A percentile compares a stretch with the other conserved stretches of the same genome.
phyloP scores from a whole-genome alignment of 2,797 vertebrate species.

The Decapterus maruadsi region DNA sequence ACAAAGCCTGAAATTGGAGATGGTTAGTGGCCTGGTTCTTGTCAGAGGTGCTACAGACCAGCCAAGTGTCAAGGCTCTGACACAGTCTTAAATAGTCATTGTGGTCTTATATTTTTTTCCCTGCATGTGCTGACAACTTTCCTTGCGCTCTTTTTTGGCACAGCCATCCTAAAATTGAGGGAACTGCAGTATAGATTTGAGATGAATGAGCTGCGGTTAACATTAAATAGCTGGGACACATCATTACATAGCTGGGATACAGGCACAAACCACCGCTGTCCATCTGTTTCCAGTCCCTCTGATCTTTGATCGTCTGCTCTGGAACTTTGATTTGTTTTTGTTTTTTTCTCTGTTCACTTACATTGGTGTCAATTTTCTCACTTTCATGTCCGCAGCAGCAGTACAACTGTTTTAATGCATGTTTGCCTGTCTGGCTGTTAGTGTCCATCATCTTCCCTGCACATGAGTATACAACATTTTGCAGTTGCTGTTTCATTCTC shows the following conservation, averaged over 20 bases:
- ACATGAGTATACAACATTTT: neutral
- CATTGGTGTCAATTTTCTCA: constrained; percentile 9
- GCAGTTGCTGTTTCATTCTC: constrained; percentile 44
- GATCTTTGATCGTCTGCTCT: constrained; percentile 20
- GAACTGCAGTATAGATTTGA: constrained; percentile 26
- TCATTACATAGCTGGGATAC: constrained; percentile 28
- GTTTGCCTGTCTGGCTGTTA: neutral
- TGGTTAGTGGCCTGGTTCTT: constrained; percentile 21
- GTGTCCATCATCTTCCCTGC: neutral
- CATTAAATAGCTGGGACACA: constrained; percentile 19
- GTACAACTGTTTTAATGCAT: neutral
- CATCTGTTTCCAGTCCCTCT: constrained; percentile 33
- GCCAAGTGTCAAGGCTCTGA: constrained; percentile 56
- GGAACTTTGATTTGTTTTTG: neutral
- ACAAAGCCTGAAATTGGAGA: constrained; percentile 38
- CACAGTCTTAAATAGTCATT: constrained; percentile 52
- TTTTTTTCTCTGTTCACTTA: neutral
- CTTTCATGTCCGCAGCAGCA: neutral
- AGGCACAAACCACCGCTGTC: constrained; percentile 41
- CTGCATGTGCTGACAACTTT: constrained; percentile 39
- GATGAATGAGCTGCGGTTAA: constrained; percentile 53
- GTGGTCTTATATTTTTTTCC: constrained; percentile 42
- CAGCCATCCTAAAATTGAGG: constrained; percentile 24
- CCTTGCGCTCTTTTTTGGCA: constrained; percentile 7
- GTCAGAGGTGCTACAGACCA: constrained; percentile 43